A percentile compares a stretch with the other conserved stretches of the same genome.
phyloP scores from a whole-genome alignment of 1,140 invertebrate species.

The Lordiphosa stackelbergi region DNA sequence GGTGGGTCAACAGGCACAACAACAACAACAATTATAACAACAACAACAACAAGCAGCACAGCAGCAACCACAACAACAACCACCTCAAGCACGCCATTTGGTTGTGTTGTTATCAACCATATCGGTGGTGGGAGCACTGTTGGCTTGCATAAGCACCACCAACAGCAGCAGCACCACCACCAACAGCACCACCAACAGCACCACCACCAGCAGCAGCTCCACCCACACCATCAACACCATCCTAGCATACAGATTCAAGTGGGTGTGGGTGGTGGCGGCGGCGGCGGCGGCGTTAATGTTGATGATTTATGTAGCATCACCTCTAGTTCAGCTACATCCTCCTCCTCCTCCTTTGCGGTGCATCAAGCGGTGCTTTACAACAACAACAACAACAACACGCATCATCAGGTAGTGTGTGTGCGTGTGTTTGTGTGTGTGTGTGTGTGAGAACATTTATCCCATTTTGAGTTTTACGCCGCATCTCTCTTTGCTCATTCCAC shows the following conservation, averaged over 20 bases:
- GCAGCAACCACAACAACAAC: conserved; percentile 46
- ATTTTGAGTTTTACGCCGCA: conserved; percentile 47
- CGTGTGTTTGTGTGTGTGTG: conserved; percentile 26
- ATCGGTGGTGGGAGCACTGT: conserved; percentile 15
- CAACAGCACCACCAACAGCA: conserved; percentile 28
- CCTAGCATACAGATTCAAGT: conserved; percentile 59
- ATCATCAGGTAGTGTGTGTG: conserved; percentile 71
- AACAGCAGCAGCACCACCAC: conserved; percentile 31
- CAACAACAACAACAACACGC: conserved; percentile 41
- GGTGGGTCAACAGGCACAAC: conserved; percentile 65
- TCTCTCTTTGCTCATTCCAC: conserved; percentile 12
- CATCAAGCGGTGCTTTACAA: conserved; percentile 63
- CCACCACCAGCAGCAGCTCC: conserved; percentile 7
- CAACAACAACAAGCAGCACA: conserved; percentile 36
- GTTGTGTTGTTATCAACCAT: conserved; percentile 12
- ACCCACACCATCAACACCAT: conserved; percentile 39
- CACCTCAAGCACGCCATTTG: conserved; percentile 40
- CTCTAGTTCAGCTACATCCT: conserved; percentile 13
- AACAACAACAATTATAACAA: conserved; percentile 38
- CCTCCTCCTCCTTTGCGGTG: conserved; percentile 51
- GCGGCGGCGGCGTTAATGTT: conserved; percentile 28
- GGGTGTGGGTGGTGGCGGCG: conserved; percentile 34
- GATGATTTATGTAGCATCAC: conserved; percentile 67
- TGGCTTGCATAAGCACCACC: conserved; percentile 14
- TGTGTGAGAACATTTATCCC: conserved; percentile 35